Conservation (phyloP, 1,140 invertebrate genomes). For the Camponotus floridanus region DNA sequence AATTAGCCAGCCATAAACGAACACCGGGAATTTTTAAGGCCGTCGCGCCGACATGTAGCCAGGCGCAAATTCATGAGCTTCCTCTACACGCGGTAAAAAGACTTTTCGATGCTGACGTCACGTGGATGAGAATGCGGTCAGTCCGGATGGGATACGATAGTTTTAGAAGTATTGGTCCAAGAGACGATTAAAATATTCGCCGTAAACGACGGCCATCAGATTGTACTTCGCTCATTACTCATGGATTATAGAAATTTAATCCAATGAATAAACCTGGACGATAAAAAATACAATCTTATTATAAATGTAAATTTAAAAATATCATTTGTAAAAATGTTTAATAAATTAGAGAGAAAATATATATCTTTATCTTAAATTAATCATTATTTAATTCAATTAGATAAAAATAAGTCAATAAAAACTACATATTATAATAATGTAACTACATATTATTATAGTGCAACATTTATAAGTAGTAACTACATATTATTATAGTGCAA, state of each 20-base stretch:
- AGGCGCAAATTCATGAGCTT: slow-evolving; percentile 75
- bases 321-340: no score
- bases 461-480: no score
- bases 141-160: slow-evolving; percentile 74
- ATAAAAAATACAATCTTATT: slow-evolving; percentile 16
- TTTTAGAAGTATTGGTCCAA: slow-evolving; percentile 67
- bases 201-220: slow-evolving; percentile 21
- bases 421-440: not conserved
- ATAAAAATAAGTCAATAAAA: not conserved
- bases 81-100: slow-evolving; percentile 66
- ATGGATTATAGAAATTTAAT: slow-evolving; percentile 30
- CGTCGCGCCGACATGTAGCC: slow-evolving; percentile 69
- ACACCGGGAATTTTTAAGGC: slow-evolving; percentile 75
- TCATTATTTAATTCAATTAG: not conserved
- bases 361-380: not conserved
- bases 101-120: slow-evolving; percentile 75
- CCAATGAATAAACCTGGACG: not conserved
- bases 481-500: no score
- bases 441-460: no score
- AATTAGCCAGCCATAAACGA: slow-evolving; percentile 78
- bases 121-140: slow-evolving; percentile 76
- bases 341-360: not conserved
- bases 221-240: slow-evolving; percentile 30
- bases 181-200: slow-evolving; percentile 65
- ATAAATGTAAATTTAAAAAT: not conserved